Conservation (phyloP, 2,888 invertebrate genomes). For the Eledona agricola region DNA sequence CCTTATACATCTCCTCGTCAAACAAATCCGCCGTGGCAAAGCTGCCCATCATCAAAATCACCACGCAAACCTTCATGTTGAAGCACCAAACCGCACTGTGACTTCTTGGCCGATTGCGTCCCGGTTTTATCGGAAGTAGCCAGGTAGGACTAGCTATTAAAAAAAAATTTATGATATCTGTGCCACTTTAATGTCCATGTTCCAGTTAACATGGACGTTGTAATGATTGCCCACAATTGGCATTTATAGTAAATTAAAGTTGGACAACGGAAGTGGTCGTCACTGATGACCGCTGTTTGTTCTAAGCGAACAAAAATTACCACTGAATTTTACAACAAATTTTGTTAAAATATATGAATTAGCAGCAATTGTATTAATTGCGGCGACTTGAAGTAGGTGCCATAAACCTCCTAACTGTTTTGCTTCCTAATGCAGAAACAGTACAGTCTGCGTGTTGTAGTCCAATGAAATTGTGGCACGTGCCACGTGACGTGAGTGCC, state of each 20-base stretch:
- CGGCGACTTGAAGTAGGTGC: too few relatives aligned
- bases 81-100: slow-evolving; percentile 48
- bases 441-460: too few relatives aligned
- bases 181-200: slow-evolving; percentile 44
- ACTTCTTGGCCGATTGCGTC: slow-evolving; percentile 43
- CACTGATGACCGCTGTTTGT: background rate
- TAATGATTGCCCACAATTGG: slow-evolving; percentile 32
- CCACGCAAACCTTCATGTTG: slow-evolving; percentile 34
- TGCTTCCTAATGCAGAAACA: slow-evolving; percentile 1
- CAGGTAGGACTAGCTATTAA: slow-evolving; percentile 45
- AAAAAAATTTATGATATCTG: slow-evolving; percentile 48
- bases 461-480: too few relatives aligned
- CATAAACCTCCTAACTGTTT: too few relatives aligned
- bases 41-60: slow-evolving; percentile 21
- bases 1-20: slow-evolving; percentile 69
- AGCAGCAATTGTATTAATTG: too few relatives aligned
- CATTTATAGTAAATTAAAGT: slow-evolving; percentile 33
- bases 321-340: too few relatives aligned
- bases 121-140: slow-evolving; percentile 55
- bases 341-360: too few relatives aligned
- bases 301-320: slow-evolving; percentile 1
- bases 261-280: slow-evolving; percentile 16
- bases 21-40: slow-evolving; percentile 62
- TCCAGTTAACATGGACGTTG: slow-evolving; percentile 40
- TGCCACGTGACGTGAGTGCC: too few relatives aligned